These are phyloP conservation scores for Trypoxylus dichotomus DNA, from an alignment of 1,140 invertebrate species.

Conservation along the genomic window DNA sequence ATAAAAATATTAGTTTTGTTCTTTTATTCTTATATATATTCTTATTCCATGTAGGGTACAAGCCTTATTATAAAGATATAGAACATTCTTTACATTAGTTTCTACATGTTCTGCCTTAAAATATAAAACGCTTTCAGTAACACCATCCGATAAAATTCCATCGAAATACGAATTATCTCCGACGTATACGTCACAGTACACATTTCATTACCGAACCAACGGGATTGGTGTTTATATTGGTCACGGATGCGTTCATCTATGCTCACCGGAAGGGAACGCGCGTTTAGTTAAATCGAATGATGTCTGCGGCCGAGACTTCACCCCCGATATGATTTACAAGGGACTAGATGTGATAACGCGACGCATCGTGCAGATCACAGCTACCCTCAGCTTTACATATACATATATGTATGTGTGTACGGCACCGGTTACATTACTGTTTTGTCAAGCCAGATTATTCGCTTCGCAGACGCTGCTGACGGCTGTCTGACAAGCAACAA, in stretches of 20 bases:
- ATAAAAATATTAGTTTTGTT: too few species aligned
- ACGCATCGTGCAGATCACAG: neutral
- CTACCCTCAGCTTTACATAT: too few species aligned
- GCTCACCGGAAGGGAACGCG: neutral
- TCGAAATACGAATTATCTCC: too few species aligned
- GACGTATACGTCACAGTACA: neutral
- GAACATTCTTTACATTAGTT: too few species aligned
- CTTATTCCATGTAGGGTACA: too few species aligned
- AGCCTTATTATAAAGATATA: too few species aligned
- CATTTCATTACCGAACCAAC: conserved; percentile 3
- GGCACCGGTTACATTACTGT: neutral
- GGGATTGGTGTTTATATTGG: neutral
- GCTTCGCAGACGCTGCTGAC: neutral
- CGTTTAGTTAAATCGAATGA: conserved; percentile 6
- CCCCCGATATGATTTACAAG: conserved; percentile 2
- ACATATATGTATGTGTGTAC: neutral
- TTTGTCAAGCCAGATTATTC: neutral
- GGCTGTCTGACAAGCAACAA: neutral
- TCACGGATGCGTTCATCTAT: neutral
- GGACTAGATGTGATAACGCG: neutral
- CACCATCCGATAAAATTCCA: too few species aligned
- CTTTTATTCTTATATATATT: too few species aligned
- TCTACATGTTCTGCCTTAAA: too few species aligned
- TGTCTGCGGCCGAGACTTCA: neutral
- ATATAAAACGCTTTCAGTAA: too few species aligned